Conservation (phyloP, 2,888 invertebrate genomes). For the Idaea aversata region DNA sequence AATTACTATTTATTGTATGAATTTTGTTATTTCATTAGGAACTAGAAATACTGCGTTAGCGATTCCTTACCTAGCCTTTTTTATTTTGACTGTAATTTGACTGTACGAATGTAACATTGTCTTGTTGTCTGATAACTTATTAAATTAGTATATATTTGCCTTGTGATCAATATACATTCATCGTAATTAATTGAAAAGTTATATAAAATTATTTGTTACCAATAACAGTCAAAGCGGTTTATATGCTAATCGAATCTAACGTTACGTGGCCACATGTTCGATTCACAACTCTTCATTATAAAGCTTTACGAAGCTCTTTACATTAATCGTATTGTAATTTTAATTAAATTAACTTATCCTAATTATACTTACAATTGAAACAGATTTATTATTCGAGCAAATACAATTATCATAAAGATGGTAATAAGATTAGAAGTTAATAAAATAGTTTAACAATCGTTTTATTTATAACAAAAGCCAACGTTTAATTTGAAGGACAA, state of each 20-base stretch:
- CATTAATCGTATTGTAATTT: constrained; percentile 55
- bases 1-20: not conserved
- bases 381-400: constrained; percentile 49
- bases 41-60: not conserved
- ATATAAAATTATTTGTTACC: constrained; percentile 50
- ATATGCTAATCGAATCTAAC: constrained; percentile 65
- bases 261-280: constrained; percentile 77
- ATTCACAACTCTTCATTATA: constrained; percentile 79
- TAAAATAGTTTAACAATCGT: constrained; percentile 43
- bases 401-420: constrained; percentile 59
- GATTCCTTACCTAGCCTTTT: too few relatives aligned
- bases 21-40: constrained; percentile 9
- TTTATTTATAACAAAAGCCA: constrained; percentile 47
- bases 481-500: constrained; percentile 48
- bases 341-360: constrained; percentile 48
- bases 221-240: constrained; percentile 60
- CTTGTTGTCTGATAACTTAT: not conserved
- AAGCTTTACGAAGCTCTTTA: constrained; percentile 79
- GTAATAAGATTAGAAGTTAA: constrained; percentile 47
- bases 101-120: not conserved
- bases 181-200: constrained; percentile 30
- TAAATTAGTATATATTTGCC: constrained; percentile 8
- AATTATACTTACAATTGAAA: constrained; percentile 55
- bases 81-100: not conserved
- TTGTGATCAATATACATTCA: constrained; percentile 3